phyloP scores from a whole-genome alignment of 2,113 vertebrate species.

The Physeter macrocephalus region DNA sequence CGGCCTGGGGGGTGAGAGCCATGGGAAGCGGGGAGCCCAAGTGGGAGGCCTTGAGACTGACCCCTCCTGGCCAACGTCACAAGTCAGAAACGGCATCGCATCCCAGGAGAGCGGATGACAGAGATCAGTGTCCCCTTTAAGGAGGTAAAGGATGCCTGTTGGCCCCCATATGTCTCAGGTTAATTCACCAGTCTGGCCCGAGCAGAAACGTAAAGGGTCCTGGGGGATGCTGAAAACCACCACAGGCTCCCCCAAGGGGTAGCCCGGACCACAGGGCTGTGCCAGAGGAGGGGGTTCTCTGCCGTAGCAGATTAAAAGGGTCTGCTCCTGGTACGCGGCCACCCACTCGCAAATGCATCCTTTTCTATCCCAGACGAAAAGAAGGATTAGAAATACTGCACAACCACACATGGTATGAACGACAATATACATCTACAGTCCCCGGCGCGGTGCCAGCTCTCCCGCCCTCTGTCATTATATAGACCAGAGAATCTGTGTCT shows the following conservation, averaged over 20 bases:
- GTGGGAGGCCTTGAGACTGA: neutral
- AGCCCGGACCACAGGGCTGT: neutral
- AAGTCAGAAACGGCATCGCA: neutral
- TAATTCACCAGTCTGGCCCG: neutral
- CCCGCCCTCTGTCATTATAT: neutral
- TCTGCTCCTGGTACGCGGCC: neutral
- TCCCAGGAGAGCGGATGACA: neutral
- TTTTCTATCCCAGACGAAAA: neutral
- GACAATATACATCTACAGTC: accelerated
- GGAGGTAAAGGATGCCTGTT: neutral
- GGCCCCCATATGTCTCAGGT: neutral
- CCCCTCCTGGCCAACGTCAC: neutral
- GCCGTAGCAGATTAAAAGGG: accelerated
- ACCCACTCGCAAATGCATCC: neutral
- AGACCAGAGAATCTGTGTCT: neutral
- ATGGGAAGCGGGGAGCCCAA: neutral
- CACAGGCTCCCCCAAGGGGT: neutral
- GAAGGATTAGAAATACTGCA: neutral
- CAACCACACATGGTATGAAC: neutral
- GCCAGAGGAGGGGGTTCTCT: accelerated
- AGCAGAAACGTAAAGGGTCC: neutral
- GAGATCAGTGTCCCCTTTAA: neutral
- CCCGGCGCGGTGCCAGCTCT: no score
- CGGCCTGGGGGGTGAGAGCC: neutral
- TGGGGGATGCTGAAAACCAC: accelerated